Percentiles rank a stretch among this genome's conserved stretches.
Conservation (phyloP, 2,888 invertebrate genomes). For the Pseudanteris insignis region DNA sequence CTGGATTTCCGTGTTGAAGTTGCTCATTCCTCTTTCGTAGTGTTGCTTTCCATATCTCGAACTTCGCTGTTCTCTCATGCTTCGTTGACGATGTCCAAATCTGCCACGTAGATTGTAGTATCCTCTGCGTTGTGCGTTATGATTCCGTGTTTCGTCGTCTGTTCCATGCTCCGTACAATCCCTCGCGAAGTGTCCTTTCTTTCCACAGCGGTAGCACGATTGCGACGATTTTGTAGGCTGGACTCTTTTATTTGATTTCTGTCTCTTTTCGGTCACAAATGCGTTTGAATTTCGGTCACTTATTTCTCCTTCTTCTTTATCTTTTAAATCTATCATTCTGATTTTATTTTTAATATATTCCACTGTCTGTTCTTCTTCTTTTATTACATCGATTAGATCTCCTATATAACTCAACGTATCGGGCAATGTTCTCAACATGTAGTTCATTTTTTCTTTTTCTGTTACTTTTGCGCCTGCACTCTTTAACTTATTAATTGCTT, state of each 20-base stretch:
- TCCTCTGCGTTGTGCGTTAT: no score
- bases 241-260: not conserved
- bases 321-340: slow-evolving; percentile 30
- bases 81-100: not conserved
- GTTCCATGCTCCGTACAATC: no score
- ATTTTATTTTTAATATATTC: slow-evolving; percentile 51
- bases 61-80: not conserved
- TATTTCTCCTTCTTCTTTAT: not conserved
- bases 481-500: slow-evolving; percentile 39
- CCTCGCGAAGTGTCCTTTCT: not conserved
- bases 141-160: no score
- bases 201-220: not conserved
- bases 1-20: not conserved
- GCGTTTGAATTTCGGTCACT: not conserved
- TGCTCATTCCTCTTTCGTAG: not conserved
- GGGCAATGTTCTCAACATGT: slow-evolving; percentile 31
- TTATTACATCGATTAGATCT: slow-evolving; percentile 47
- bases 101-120: no score
- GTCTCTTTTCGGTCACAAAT: not conserved
- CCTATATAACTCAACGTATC: slow-evolving; percentile 22
- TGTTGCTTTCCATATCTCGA: not conserved
- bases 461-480: slow-evolving; percentile 46
- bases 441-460: slow-evolving; percentile 50
- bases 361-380: slow-evolving; percentile 45
- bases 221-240: no score